phyloP scores from a whole-genome alignment of 2,888 invertebrate genomes.

The Agrochola lota region DNA sequence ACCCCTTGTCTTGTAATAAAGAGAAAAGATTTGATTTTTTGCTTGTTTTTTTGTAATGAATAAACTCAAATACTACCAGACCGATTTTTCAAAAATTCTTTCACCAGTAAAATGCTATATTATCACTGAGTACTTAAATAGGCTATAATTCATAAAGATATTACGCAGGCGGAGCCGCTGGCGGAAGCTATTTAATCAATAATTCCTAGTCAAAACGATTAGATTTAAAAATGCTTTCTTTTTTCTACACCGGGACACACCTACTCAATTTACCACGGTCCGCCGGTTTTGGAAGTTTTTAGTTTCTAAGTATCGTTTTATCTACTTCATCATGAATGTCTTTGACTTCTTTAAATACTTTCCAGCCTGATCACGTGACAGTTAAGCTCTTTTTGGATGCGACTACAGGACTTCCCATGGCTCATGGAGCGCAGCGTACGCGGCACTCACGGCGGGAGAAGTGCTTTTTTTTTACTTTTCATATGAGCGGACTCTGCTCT shows the following conservation, averaged over 20 bases:
- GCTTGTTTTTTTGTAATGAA: too few species aligned
- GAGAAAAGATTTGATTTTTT: too few species aligned
- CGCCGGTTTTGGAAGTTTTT: not conserved
- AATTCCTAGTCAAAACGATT: not conserved
- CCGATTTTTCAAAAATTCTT: too few species aligned
- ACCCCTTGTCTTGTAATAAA: too few species aligned
- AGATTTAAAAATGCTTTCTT: not conserved
- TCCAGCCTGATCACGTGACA: not conserved
- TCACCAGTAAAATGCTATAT: too few species aligned
- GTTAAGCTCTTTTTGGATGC: too few species aligned
- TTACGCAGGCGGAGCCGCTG: too few species aligned
- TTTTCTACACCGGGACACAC: not conserved
- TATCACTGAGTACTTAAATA: too few species aligned
- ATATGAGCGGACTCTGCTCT: not conserved
- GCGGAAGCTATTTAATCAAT: too few species aligned
- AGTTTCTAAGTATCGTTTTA: not conserved
- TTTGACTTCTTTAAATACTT: not conserved
- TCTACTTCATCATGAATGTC: not conserved
- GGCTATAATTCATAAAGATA: too few species aligned
- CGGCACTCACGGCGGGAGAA: not conserved
- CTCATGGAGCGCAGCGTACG: not conserved
- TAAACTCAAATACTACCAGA: too few species aligned
- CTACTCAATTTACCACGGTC: not conserved
- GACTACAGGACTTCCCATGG: not conserved
- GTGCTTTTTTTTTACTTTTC: not conserved